Evolutionary conservation across 2,888 invertebrate genomes (phyloP), one percentile per base, ranked within the genome.

Genomic region (Melinopterus prodromus): DNA sequence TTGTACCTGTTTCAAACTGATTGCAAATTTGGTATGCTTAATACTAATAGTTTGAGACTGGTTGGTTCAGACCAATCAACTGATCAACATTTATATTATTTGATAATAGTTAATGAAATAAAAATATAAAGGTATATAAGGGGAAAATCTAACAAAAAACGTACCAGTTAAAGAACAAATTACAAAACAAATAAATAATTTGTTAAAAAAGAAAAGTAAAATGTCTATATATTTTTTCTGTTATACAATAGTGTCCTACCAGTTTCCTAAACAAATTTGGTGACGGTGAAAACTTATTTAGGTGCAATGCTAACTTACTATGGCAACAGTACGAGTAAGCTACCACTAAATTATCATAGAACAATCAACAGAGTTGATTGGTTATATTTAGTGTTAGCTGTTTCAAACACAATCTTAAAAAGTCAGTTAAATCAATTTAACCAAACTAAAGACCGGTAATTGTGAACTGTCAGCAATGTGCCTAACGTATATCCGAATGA

Each of bases 351-450:
- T 53, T 53, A 53, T 53, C 12, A 12, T 53, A 53, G 53, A 53
- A 12, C 53, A 53, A 53, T 53, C 53, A 53, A 53, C 53, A 53
- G 12, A 53, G 12, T 53, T 53, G 53, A 53, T 53, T 53, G 53
- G 53, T 53, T 53, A 53, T 53, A 53, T 9, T 53, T 53, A 53
- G 53, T 53, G 53, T 53, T 12, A 53, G 26, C 26, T 71, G 16
- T 71, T 71, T 16, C 16, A 71, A 71, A 77, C 69, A 15, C 77
- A 80, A 77, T 70, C 79, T 77, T 80, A 77, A 77, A 71, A 70
- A 16, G 77, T 77, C 79, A 80, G 79, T 80, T 80, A 80, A 74
- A 16, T 36, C 16, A 37, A 69, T 71, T 77, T 77, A 80, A 80
- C 79, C 35, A 72, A 77, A 77, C 69, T 35, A 80, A 80, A 80